Base-by-base conservation (phyloP, 2,113 vertebrate species). In the Trogon melanurus region DNA sequence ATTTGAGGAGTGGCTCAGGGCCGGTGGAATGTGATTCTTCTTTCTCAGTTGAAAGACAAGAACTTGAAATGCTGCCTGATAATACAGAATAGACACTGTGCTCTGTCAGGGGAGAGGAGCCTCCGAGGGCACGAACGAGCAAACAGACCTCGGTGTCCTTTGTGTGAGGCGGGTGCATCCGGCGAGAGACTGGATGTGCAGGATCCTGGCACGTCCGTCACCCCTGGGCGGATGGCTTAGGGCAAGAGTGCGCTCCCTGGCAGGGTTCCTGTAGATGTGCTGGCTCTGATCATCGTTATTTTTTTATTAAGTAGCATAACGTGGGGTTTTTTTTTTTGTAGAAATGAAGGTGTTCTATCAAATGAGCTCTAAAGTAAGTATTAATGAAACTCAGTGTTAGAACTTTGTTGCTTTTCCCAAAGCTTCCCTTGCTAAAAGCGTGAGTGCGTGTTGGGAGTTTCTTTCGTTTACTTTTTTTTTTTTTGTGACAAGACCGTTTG, bases 21-120 rank as follows among this genome's bases (percentile, higher is more conserved):
- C 91, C 0, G 58, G 3, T 70, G 79, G 79, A 93, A 88, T 60
- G 34, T 1, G 54, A 13, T 93, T 88, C 81, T 88, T 57, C 85
- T 76, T 71, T 54, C 61, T 36, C 25, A 1, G 81, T 88, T 90
- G 85, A 89, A 91, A 93, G 89, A 58, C 74, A 23, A 79, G 85
- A 53, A 47, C 66, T 83, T 36, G 91, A 72, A 85, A 83, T 21
- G 67, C 29, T 1, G 23, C 70, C 61, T n/a, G 91, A 26, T 36
- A 16, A 53, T 9, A 81, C 58, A 69, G 2, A 93, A 41, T 3
- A 20, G 56, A 13, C 48, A 4, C 61, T 71, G 80, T 58, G 66
- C 81, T 83, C 44, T 9, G 29, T 6, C 48, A 9, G 54, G 1
- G 56, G 57, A 36, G 64, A 5, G 60, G 45, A 66, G 70, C 56